Conservation (phyloP, 2,888 invertebrate genomes). For the Drosophila basisetae region DNA sequence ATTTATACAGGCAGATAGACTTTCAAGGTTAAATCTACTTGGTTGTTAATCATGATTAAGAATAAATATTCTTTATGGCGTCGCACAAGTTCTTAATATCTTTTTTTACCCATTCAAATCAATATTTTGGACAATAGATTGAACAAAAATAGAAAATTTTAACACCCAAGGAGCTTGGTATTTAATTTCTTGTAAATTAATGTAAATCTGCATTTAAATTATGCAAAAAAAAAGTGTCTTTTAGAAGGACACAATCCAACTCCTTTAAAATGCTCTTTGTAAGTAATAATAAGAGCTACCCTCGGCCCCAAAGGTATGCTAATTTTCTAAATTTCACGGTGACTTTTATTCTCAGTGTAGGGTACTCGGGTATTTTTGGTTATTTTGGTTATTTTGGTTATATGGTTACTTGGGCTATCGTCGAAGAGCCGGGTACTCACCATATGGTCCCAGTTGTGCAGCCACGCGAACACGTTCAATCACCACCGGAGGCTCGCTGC, state of each 20-base stretch:
- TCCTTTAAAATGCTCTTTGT: neutral
- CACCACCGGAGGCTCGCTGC: conserved; percentile 90
- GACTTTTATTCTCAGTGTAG: neutral
- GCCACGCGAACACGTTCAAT: conserved; percentile 86
- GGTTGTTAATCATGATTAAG: too few species aligned
- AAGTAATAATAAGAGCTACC: neutral
- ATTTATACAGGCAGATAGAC: neutral
- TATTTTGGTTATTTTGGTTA: conserved; percentile 2
- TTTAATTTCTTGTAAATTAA: neutral
- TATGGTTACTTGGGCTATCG: conserved; percentile 1
- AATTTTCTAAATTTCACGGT: neutral
- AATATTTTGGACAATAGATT: neutral
- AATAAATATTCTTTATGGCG: neutral
- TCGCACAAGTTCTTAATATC: neutral
- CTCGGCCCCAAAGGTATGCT: neutral
- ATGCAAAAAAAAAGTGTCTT: neutral
- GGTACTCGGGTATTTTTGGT: neutral
- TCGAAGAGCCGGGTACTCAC: conserved; percentile 72
- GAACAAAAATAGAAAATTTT: neutral
- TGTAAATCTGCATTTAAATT: neutral
- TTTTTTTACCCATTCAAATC: neutral
- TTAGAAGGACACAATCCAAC: neutral
- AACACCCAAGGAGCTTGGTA: neutral
- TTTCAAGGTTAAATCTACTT: too few species aligned
- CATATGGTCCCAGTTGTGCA: conserved; percentile 85